Percentiles rank a stretch among this genome's conserved stretches.
phyloP scores from a whole-genome alignment of 1,140 invertebrate genomes.

The Trissolcus basalis region DNA sequence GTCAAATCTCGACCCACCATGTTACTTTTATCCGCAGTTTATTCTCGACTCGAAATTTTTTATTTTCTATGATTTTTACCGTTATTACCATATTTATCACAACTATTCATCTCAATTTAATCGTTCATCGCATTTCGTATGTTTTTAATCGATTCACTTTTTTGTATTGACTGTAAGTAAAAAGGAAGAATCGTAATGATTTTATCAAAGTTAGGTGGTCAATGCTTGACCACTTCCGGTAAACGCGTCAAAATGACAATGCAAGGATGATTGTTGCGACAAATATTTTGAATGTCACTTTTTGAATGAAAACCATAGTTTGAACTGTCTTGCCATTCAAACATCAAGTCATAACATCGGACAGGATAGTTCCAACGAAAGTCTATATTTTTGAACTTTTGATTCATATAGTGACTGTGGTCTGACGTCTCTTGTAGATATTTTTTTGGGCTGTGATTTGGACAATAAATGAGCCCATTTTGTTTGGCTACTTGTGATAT shows the following conservation, averaged over 20 bases:
- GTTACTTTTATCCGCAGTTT: conserved; percentile 56
- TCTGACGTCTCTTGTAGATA: conserved; percentile 42
- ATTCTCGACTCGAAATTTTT: conserved; percentile 47
- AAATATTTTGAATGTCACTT: conserved; percentile 46
- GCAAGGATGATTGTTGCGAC: conserved; percentile 43
- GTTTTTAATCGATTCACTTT: neutral
- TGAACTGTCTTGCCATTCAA: conserved; percentile 62
- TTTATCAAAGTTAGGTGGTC: neutral
- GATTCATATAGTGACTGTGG: conserved; percentile 15
- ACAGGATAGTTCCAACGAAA: conserved; percentile 48
- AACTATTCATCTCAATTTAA: neutral
- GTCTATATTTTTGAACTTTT: conserved; percentile 26
- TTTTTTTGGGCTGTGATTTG: conserved; percentile 11
- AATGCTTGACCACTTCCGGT: conserved; percentile 26
- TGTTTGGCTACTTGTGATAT: conserved; percentile 25
- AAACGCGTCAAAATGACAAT: conserved; percentile 10
- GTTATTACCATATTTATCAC: conserved; percentile 22
- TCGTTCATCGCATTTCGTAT: neutral
- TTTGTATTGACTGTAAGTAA: neutral
- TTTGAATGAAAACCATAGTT: conserved; percentile 21
- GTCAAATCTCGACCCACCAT: conserved; percentile 58
- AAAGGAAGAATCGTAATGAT: neutral
- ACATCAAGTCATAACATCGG: conserved; percentile 65
- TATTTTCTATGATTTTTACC: conserved; percentile 16
- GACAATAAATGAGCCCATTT: conserved; percentile 38